Percentiles rank a stretch among this genome's conserved stretches.
Conservation (phyloP, 2,888 invertebrate genomes). For the Rotaria macrura region DNA sequence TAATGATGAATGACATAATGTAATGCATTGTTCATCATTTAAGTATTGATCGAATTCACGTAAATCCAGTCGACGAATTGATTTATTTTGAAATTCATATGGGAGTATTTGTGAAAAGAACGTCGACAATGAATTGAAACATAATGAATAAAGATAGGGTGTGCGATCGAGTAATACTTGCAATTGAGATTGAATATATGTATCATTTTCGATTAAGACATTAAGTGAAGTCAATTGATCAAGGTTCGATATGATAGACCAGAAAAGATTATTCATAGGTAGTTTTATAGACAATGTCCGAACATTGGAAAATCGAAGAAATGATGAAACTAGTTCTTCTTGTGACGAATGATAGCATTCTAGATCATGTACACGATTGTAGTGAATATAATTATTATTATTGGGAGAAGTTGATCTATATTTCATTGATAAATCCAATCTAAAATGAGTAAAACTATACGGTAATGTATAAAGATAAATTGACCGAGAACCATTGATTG, state of each 20-base stretch:
- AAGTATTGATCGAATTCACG: not conserved
- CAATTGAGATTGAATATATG: not conserved
- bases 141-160: not conserved
- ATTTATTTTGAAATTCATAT: not conserved
- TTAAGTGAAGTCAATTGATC: not conserved
- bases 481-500: not conserved
- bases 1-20: not conserved
- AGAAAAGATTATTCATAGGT: not conserved
- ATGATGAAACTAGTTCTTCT: not conserved
- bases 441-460: not conserved
- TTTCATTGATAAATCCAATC: not conserved
- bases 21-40: not conserved
- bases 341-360: too few relatives aligned
- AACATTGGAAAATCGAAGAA: not conserved
- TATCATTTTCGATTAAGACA: not conserved
- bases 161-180: not conserved
- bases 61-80: not conserved
- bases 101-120: too few relatives aligned
- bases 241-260: not conserved
- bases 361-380: not conserved
- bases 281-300: not conserved
- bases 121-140: not conserved
- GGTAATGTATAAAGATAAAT: conserved; percentile 14
- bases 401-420: not conserved
- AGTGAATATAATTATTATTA: not conserved